Evolutionary conservation across 2,113 vertebrate species (phyloP).

Genomic region (Ptilonorhynchus violaceus): DNA sequence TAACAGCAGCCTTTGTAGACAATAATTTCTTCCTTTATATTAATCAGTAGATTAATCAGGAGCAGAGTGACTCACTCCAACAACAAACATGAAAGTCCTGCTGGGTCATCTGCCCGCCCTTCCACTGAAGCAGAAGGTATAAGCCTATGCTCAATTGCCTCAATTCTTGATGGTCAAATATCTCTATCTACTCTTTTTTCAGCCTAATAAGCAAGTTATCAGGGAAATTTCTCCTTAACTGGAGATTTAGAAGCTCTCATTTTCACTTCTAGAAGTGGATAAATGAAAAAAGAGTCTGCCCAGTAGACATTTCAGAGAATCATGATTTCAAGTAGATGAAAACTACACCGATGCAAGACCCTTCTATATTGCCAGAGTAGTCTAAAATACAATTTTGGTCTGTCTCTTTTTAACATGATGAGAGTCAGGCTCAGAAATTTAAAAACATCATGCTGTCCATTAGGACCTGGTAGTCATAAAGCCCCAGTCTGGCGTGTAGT

Average conservation of each 20-base stretch:
- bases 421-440: not conserved
- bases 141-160: not conserved
- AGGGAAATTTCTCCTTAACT: not conserved
- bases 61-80: not conserved
- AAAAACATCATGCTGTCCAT: not conserved
- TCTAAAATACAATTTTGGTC: not conserved
- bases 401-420: not conserved
- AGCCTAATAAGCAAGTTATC: not conserved
- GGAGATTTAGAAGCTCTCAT: not conserved
- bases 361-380: not conserved
- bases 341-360: not conserved
- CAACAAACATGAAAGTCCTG: not conserved
- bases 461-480: not conserved
- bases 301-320: not conserved
- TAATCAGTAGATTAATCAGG: not conserved
- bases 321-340: not conserved
- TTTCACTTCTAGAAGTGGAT: not conserved
- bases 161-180: not conserved
- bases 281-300: not conserved
- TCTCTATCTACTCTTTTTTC: not conserved
- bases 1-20: not conserved
- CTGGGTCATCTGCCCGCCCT: not conserved
- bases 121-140: not conserved
- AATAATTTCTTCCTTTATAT: not conserved
- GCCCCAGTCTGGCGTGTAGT: fast-evolving